Evolutionary conservation across 2,797 vertebrate genomes (phyloP), one percentile per base, ranked within the genome.

Genomic region (Scleropages formosus): DNA sequence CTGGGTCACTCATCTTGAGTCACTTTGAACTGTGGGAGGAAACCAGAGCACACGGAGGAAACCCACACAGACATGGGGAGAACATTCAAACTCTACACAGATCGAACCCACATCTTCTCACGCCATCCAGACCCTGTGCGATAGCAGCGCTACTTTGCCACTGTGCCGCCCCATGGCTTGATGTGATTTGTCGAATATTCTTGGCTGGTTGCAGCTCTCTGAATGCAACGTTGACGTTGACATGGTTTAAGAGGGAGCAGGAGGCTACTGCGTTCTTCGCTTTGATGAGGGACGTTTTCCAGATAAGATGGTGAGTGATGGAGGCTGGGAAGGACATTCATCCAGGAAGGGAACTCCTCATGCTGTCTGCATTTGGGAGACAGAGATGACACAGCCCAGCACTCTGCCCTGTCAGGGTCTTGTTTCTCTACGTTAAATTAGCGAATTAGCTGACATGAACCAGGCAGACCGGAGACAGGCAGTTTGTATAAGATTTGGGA

Each of bases 401-500:
- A n/a, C 13, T 77, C 49, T 44, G 26, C n/a, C 15, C 18, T 39
- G 24, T 16, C 22, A 75, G 13, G 60, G 39, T 39, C 56, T 71
- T 6, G 31, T 60, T 60, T 16, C 62, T 27, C 8, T 31, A 16
- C 4, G 64, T 64, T 56, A n/a, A 27, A 20, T n/a, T 71, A 58
- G 51, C 4, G 16, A 22, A 53, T 18, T 13, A 49, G 22, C 56
- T 62, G 77, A 81, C 71, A 49, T 16, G 31, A 78, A 77, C 16
- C 80, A 83, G 76, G 67, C 70, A 60, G 31, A 0, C 67, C 67
- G 7, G 69, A 49, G 59, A 73, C 69, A 64, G 58, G 51, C 72
- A 22, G 71, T 67, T 79, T 80, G 73, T 80, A 74, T 79, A 80
- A 78, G 72, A 79, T 69, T 72, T 72, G 53, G 10, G 49, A 78